Conservation (phyloP, 2,888 invertebrate genomes). For the Arctia plantaginis region DNA sequence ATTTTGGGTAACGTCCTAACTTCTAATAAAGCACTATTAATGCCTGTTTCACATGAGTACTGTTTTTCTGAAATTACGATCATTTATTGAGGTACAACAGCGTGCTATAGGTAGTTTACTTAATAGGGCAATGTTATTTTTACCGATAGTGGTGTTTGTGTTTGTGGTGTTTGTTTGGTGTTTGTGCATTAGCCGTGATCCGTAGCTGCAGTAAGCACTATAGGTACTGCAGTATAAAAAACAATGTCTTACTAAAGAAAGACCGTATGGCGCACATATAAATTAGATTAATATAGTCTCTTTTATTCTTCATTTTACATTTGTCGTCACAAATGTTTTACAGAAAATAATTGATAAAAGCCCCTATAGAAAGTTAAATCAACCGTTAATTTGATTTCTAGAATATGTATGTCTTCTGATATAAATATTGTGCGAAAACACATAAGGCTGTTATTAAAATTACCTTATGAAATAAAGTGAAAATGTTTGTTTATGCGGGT, state of each 20-base stretch:
- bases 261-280: background rate
- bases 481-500: background rate
- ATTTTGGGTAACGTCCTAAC: background rate
- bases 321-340: background rate
- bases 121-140: conserved; percentile 42
- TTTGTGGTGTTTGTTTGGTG: no score
- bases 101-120: conserved; percentile 27
- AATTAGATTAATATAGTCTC: background rate
- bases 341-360: conserved; percentile 46
- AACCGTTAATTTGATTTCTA: conserved; percentile 27
- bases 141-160: conserved; percentile 29
- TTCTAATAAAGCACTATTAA: conserved; percentile 4
- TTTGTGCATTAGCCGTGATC: conserved; percentile 36
- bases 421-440: conserved; percentile 6
- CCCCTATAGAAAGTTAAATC: conserved; percentile 62
- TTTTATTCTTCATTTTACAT: background rate
- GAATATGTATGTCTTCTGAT: background rate
- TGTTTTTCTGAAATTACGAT: conserved; percentile 9
- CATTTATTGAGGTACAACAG: conserved; percentile 12
- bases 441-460: background rate
- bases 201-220: conserved; percentile 33
- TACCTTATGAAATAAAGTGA: background rate
- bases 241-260: conserved; percentile 28
- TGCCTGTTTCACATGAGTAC: background rate
- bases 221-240: conserved; percentile 24